Conservation (phyloP, 2,113 vertebrate genomes). For the Anhinga anhinga region DNA sequence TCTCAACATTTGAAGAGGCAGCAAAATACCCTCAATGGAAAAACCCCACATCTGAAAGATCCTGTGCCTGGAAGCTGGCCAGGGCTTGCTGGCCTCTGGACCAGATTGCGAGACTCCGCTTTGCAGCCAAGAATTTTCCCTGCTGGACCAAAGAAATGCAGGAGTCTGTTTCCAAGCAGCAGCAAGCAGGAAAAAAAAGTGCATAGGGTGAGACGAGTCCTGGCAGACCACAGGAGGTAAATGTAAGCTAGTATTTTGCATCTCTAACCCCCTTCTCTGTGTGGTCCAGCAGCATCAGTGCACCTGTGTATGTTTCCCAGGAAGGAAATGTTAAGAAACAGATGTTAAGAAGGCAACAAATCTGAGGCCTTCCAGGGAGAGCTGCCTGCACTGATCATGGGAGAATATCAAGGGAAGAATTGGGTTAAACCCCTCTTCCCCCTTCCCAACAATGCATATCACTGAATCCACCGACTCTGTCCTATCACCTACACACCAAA, state of each 20-base stretch:
- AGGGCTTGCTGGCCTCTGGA: neutral
- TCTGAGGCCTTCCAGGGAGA: neutral
- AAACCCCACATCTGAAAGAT: neutral
- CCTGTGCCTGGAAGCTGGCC: neutral
- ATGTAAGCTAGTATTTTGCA: neutral
- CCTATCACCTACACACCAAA: neutral
- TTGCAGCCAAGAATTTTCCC: conserved; percentile 26
- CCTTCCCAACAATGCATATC: fast-evolving
- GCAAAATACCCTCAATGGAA: neutral
- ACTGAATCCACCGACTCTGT: fast-evolving
- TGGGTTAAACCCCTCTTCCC: neutral
- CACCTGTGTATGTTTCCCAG: neutral
- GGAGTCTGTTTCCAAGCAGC: neutral
- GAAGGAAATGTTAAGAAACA: neutral
- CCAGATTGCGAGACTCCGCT: neutral
- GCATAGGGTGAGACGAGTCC: neutral
- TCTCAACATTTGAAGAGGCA: neutral
- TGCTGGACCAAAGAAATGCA: conserved; percentile 16
- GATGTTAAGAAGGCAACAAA: neutral
- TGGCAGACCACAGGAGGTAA: neutral
- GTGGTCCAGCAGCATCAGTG: neutral
- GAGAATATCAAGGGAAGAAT: neutral
- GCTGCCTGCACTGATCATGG: neutral
- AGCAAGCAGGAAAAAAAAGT: neutral
- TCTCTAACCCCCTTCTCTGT: neutral